phyloP scores from a whole-genome alignment of 2,113 vertebrate species.

The Xerus inauris region DNA sequence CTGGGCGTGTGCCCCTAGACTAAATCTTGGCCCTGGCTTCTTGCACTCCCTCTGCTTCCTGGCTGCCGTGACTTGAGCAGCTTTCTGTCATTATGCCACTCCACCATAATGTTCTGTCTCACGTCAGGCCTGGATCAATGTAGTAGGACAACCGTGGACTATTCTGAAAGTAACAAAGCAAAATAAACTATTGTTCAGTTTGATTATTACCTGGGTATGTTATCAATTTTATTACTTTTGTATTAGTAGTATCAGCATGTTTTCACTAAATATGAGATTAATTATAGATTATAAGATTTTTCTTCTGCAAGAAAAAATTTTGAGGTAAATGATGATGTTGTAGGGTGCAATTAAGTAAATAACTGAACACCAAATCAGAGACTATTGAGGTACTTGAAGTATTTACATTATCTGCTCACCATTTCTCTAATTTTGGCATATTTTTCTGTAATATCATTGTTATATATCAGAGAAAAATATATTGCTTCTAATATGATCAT shows the following conservation, averaged over 20 bases:
- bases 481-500: not conserved
- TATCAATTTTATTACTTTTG: not conserved
- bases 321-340: not conserved
- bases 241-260: not conserved
- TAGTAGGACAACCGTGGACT: too few species aligned
- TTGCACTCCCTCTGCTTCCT: too few species aligned
- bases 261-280: not conserved
- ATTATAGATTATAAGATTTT: not conserved
- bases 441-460: not conserved
- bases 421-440: not conserved
- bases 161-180: too few species aligned
- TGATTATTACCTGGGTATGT: not conserved
- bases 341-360: not conserved
- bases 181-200: not conserved
- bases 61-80: too few species aligned
- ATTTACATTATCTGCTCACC: not conserved
- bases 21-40: too few species aligned
- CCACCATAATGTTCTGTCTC: too few species aligned
- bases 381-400: not conserved
- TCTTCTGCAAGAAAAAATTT: not conserved
- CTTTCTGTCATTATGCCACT: too few species aligned
- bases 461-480: not conserved
- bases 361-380: not conserved
- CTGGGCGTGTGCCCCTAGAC: too few species aligned
- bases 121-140: too few species aligned